phyloP scores from a whole-genome alignment of 2,888 invertebrate genomes.

The Nomada ruficornis region DNA sequence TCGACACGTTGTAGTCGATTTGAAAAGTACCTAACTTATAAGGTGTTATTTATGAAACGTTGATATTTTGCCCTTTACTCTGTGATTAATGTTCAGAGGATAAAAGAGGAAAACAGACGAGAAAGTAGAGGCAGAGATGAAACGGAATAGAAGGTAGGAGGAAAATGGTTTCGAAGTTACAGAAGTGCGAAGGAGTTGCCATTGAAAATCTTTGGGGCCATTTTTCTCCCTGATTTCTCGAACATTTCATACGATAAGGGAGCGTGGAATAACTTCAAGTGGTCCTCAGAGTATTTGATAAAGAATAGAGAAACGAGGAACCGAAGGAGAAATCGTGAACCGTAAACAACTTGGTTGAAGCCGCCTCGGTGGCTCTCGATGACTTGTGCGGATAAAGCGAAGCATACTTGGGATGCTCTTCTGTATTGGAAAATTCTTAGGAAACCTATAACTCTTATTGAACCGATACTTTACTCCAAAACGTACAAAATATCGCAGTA shows the following conservation, averaged over 20 bases:
- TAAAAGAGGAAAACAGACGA: conserved; percentile 6
- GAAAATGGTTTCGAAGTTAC: conserved; percentile 42
- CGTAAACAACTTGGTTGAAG: conserved; percentile 50
- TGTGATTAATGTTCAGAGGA: conserved; percentile 8
- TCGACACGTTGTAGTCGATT: too few relatives aligned
- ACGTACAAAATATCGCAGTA: neutral
- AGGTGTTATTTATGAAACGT: neutral
- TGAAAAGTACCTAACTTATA: neutral
- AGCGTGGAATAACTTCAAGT: conserved; percentile 61
- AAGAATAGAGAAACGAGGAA: conserved; percentile 23
- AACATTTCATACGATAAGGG: conserved; percentile 65
- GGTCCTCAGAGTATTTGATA: neutral
- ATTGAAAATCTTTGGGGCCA: conserved; percentile 56
- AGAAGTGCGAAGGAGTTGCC: conserved; percentile 34
- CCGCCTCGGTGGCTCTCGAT: conserved; percentile 12
- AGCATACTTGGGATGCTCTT: neutral
- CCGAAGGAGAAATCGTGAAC: conserved; percentile 34
- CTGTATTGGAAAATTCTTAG: neutral
- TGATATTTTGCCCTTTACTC: conserved; percentile 14
- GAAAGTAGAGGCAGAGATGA: conserved; percentile 2
- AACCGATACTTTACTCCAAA: neutral
- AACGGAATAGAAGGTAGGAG: neutral
- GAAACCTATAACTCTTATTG: neutral
- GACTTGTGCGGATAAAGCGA: neutral
- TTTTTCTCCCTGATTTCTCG: conserved; percentile 66